Base-by-base conservation (phyloP, 2,888 invertebrate species). In the Lithophane socia region DNA sequence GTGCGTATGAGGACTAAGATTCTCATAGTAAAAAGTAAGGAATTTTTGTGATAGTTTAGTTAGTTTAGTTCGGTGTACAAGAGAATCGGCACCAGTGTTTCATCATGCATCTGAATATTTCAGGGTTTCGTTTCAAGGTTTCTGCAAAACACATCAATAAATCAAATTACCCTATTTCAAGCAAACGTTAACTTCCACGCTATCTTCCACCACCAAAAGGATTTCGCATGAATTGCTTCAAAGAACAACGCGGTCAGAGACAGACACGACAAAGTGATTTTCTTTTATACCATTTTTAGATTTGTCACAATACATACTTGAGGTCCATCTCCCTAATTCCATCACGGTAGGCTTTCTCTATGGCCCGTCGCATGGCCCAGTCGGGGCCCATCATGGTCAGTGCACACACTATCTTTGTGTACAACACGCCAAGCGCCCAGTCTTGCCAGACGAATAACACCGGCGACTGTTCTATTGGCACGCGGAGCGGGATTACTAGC, bases 301-400 rank as follows among this genome's bases (percentile, higher is more conserved):
- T 29, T 29, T 56, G 12, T n/a, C 56, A 18, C 1, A 52, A 77
- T 13, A 90, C 95, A 93, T 63, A 97, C 97, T 97, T 97, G 74
- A 99, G 97, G 93, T 99, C 98, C 97, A 99, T 99, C 90, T 99
- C 99, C 21, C 99, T 97, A 65, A 99, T 97, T 0, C 99, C 99
- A 91, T 99, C 99, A 67, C 99, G 97, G 93, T 99, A 99, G 0
- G 99, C 98, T 90, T 98, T 97, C 92, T 99, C 99, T 68, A 99
- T 98, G 1, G 99, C 99, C 5, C 98, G 97, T 74, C 99, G 98
- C 90, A 99, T 96, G 93, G 98, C 98, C 98, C 99, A 99, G 96
- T 99, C 99, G 12, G 99, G 99, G 0, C 99, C 99, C 99, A 99
- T 99, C 98, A 99, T 98, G 0, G 99, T 99, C 44, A 99, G 97